Base-by-base conservation (phyloP, 2,888 invertebrate species). In the Polyploca ridens region DNA sequence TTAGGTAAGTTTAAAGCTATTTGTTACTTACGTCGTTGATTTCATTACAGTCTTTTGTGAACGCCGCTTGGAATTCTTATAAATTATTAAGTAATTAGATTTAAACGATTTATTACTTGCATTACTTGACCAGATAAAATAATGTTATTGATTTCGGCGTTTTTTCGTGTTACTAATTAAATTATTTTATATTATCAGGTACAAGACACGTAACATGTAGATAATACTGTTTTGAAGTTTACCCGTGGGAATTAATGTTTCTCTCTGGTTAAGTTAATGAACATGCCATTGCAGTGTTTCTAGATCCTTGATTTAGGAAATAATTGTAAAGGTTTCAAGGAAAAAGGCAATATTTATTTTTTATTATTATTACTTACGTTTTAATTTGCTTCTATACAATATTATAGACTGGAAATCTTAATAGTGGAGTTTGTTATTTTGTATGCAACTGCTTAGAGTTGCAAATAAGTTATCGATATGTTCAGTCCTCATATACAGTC, bases 11-110 rank as follows among this genome's bases (percentile, higher is more conserved):
- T 41, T 80, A 74, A 66, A 81, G 78, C 76, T 84, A 86, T 91
- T 89, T 87, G 87, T 91, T 83, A 86, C 81, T 76, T 70, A 82
- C 76, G 72, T 72, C 76, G 82, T 85, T 90, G 87, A 91, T 90
- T 90, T 89, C 81, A 88, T 90, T 90, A 89, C 70, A 66, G 66
- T 73, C 82, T 84, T 86, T 88, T 85, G 81, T 82, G 78, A 78
- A 66, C 79, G 83, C 88, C 82, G 83, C 82, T 69, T 72, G 64
- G 63, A 67, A 69, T 71, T 71, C 74, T 73, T 76, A 65, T 74
- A 79, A 79, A 75, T 75, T 74, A 74, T 76, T 71, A 74, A 66
- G 72, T 76, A 74, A 77, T 77, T 75, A 73, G 71, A 72, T 72
- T 70, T 64, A 63, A 69, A 54, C 41, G 49, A 62, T 64, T 62